Conservation (phyloP, 2,888 invertebrate species). For the Chymomyza fuscimana region DNA sequence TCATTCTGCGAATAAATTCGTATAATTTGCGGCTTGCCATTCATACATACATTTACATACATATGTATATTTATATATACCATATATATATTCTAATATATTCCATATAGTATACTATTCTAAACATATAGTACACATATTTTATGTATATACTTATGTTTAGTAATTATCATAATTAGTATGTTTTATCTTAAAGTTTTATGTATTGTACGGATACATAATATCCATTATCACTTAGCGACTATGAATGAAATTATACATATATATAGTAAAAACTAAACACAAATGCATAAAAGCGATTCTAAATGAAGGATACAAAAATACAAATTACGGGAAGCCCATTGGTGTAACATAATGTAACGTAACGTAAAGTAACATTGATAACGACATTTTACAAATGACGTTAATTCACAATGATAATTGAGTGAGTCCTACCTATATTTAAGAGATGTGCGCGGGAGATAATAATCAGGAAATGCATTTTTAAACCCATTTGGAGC, state of each 20-base stretch:
- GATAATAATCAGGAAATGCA: not conserved
- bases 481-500: not conserved
- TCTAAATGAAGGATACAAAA: not conserved
- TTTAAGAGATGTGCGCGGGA: not conserved
- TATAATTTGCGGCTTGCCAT: conserved; percentile 61
- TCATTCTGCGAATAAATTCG: conserved; percentile 71
- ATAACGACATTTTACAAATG: conserved; percentile 69
- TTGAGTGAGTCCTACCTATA: conserved; percentile 14
- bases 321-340: conserved; percentile 53
- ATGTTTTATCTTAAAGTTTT: conserved; percentile 57
- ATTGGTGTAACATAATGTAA: conserved; percentile 35
- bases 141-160: conserved; percentile 14
- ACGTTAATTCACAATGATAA: conserved; percentile 38
- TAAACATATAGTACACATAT: conserved; percentile 25
- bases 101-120: conserved; percentile 52
- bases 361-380: conserved; percentile 55
- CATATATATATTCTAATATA: conserved; percentile 25
- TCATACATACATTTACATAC: conserved; percentile 28
- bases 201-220: conserved; percentile 63
- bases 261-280: conserved; percentile 10
- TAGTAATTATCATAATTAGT: conserved; percentile 47
- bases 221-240: conserved; percentile 66
- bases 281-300: conserved; percentile 16
- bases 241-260: conserved; percentile 39
- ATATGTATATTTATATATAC: conserved; percentile 22